These are phyloP conservation scores for Drosophila testacea DNA, from an alignment of 2,888 invertebrate genomes.

Conservation along the genomic window DNA sequence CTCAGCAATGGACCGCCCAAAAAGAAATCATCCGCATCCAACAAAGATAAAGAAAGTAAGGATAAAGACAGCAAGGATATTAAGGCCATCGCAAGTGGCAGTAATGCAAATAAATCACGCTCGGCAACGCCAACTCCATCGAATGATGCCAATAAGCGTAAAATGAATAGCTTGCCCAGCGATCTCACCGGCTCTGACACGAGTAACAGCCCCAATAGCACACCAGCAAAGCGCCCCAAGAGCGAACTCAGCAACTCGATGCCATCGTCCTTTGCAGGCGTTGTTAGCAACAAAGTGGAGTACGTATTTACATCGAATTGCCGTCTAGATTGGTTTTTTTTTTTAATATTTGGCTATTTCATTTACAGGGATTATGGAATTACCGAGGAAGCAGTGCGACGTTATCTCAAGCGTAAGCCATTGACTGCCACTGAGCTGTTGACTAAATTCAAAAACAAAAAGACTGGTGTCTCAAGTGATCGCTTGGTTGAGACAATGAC, in stretches of 20 bases:
- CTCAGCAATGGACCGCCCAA: slow-evolving; percentile 83
- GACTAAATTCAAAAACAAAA: slow-evolving; percentile 97
- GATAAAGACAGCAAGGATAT: slow-evolving; percentile 62
- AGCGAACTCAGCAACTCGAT: slow-evolving; percentile 79
- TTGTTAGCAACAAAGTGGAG: slow-evolving; percentile 84
- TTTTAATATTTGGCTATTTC: neutral
- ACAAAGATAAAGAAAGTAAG: slow-evolving; percentile 70
- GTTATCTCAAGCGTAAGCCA: slow-evolving; percentile 97
- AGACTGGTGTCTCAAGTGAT: slow-evolving; percentile 95
- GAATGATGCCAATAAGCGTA: slow-evolving; percentile 81
- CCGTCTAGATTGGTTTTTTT: neutral
- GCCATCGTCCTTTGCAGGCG: slow-evolving; percentile 84
- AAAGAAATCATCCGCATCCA: slow-evolving; percentile 83
- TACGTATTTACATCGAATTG: slow-evolving; percentile 63
- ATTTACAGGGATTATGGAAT: slow-evolving; percentile 92
- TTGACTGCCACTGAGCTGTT: slow-evolving; percentile 98
- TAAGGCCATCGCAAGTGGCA: slow-evolving; percentile 78
- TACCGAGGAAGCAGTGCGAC: slow-evolving; percentile 96
- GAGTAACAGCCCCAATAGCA: slow-evolving; percentile 84
- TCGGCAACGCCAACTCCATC: slow-evolving; percentile 85
- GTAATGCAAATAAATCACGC: slow-evolving; percentile 81
- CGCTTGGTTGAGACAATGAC: slow-evolving; percentile 97
- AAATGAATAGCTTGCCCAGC: slow-evolving; percentile 83
- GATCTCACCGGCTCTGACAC: slow-evolving; percentile 84
- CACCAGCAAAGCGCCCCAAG: slow-evolving; percentile 84